Evolutionary conservation across 1,140 invertebrate genomes (phyloP), one percentile per base, ranked within the genome.

Genomic region (Drosophila miranda): DNA sequence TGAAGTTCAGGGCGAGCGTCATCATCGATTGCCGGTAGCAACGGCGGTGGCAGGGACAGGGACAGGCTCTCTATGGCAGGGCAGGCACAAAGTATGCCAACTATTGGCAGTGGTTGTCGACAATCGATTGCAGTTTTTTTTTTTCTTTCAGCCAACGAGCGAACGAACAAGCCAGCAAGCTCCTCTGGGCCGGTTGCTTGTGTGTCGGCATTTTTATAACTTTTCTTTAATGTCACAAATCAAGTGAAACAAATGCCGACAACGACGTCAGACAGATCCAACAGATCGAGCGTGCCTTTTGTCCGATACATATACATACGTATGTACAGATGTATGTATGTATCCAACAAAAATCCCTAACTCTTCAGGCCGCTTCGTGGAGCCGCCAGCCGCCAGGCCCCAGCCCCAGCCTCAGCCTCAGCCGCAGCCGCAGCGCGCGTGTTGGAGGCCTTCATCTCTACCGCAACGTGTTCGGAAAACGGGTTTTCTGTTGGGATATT

Each of bases 191-290:
- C 23, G 49, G 48, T 53, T 62, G 23, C 4, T 26, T 26, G 23
- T 26, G 16, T 66, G 81, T 71, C 82, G 82, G 82, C 70, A 8
- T 78, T 87, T 87, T 87, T 62, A 75, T 71, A 75, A 71, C 45
- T 82, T 87, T 75, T 59, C 82, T 87, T 87, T 87, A 88, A 87
- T 87, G 82, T 87, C 79, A 82, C 82, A 87, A 86, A 86, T 86
- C 82, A 82, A 87, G 82, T 86, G 78, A 81, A 81, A 75, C 79
- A 78, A 83, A 82, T 78, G 79, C 79, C 79, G 75, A 74, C 79
- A 74, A 48, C 61, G 56, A 52, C 61, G 19, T 42, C 59, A 48
- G 41, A 11, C 76, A 49, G 23, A 26, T 51, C 56, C 60, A 50
- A 49, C 75, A 87, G 81, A 87, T 86, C 70, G 82, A 86, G 78